Conservation (phyloP, 2,888 invertebrate genomes). For the Amitus sp. region DNA sequence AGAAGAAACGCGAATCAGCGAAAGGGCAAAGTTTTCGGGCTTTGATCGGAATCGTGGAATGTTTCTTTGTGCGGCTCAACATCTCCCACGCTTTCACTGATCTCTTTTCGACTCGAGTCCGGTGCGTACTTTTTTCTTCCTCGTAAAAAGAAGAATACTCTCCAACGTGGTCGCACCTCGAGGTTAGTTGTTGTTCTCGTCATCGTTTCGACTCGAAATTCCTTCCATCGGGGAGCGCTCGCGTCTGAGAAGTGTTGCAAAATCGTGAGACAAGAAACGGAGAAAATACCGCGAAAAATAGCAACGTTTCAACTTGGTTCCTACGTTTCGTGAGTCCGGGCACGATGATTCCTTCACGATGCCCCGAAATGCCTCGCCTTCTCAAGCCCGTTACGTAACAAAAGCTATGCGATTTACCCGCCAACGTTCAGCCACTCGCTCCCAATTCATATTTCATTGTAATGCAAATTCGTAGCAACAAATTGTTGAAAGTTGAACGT, state of each 20-base stretch:
- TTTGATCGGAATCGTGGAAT: too few species aligned
- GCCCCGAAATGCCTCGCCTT: not conserved
- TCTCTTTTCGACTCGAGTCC: slow-evolving; percentile 9
- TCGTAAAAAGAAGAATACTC: not conserved
- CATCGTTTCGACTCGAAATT: slow-evolving; percentile 1
- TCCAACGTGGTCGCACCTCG: slow-evolving; percentile 8
- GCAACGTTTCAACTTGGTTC: slow-evolving; percentile 18
- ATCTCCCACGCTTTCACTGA: slow-evolving; percentile 23
- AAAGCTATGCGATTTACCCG: not conserved
- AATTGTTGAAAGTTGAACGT: not conserved
- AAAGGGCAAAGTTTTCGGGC: too few species aligned
- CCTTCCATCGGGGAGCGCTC: slow-evolving; percentile 20
- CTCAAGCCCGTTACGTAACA: not conserved
- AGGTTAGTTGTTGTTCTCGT: slow-evolving; percentile 13
- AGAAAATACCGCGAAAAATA: slow-evolving; percentile 17
- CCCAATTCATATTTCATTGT: slow-evolving; percentile 1
- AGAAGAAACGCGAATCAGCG: too few species aligned
- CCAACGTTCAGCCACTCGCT: not conserved
- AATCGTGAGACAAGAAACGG: slow-evolving; percentile 19
- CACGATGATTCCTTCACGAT: not conserved
- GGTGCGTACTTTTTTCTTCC: slow-evolving; percentile 3
- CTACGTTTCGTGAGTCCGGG: not conserved
- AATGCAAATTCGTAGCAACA: not conserved
- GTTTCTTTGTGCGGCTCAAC: too few species aligned
- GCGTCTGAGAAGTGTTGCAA: slow-evolving; percentile 6